Conservation (phyloP, 2,797 vertebrate genomes). For the Paguma larvata region DNA sequence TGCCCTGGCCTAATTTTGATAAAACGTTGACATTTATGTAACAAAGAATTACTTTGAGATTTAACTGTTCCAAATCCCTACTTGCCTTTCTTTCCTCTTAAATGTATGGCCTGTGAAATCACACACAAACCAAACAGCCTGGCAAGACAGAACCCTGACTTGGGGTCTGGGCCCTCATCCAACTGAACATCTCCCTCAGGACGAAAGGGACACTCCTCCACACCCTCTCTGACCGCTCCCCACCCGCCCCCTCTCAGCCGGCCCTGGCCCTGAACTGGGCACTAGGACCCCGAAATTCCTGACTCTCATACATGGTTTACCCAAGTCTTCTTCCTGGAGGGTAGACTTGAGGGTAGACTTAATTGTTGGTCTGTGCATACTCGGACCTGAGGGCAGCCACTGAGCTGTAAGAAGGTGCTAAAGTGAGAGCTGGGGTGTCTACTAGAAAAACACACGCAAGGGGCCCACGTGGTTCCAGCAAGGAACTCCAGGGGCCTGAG, state of each 20-base stretch:
- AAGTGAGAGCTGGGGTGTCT: background rate
- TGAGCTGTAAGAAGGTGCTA: background rate
- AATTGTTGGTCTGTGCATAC: background rate
- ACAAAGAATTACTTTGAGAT: slow-evolving; percentile 52
- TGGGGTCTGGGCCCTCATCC: background rate
- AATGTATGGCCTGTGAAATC: background rate
- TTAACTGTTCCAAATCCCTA: background rate
- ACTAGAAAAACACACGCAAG: background rate
- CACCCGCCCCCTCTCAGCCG: background rate
- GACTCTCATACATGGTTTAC: background rate
- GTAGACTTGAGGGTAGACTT: background rate
- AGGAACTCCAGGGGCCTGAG: background rate
- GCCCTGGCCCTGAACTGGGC: background rate
- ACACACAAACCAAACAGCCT: background rate
- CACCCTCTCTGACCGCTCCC: background rate
- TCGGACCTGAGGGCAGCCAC: background rate
- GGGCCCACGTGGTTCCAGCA: background rate
- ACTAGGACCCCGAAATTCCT: background rate
- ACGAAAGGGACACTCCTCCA: background rate
- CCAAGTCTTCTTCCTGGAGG: background rate
- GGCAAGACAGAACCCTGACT: background rate
- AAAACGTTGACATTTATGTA: slow-evolving; percentile 55
- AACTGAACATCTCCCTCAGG: background rate
- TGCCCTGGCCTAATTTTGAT: slow-evolving; percentile 4
- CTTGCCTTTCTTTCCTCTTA: slow-evolving; percentile 22